Evolutionary conservation across 2,113 vertebrate genomes (phyloP).

Genomic region (Bathybates hornii): DNA sequence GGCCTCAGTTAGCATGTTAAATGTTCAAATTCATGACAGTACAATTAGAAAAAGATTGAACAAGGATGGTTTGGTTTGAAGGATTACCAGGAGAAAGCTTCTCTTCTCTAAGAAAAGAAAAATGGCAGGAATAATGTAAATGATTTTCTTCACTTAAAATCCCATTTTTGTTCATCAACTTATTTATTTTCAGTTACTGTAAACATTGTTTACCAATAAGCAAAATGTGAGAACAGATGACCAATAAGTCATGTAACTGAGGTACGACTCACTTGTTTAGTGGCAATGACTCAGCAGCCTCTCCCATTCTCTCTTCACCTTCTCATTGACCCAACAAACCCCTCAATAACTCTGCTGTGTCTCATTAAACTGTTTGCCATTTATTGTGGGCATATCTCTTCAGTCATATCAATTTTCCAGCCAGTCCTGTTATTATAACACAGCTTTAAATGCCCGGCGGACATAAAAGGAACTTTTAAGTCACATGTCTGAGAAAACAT

Average conservation of each 20-base stretch:
- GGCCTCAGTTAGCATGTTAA: neutral
- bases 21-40: neutral
- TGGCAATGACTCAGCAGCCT: neutral
- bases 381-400: neutral
- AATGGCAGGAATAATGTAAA: neutral
- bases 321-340: neutral
- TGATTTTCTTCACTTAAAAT: neutral
- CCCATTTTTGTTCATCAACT: neutral
- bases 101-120: neutral
- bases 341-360: neutral
- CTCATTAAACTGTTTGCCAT: neutral
- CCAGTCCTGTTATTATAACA: neutral
- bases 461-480: neutral
- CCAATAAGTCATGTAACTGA: neutral
- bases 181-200: neutral
- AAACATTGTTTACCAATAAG: neutral
- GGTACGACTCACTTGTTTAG: neutral
- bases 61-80: neutral
- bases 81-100: neutral
- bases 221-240: neutral
- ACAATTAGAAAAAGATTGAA: neutral
- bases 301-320: neutral
- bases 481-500: neutral
- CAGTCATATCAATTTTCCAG: neutral
- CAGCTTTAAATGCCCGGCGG: neutral